These are phyloP conservation scores for Myiagra hebetior DNA, from an alignment of 2,113 vertebrate species.

Conservation along the genomic window DNA sequence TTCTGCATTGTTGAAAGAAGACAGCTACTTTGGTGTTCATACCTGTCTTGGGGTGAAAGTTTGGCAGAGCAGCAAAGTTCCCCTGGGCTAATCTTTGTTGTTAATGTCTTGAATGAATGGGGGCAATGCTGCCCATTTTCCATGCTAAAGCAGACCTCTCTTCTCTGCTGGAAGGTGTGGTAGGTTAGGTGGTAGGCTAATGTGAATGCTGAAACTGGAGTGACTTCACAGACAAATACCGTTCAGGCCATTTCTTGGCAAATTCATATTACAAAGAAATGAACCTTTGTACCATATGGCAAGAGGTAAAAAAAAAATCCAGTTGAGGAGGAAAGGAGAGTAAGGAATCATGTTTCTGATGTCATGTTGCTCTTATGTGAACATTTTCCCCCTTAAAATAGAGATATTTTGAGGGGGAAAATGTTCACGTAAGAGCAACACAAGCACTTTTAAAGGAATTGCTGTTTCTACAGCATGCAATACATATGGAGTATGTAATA, in stretches of 20 bases:
- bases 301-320: background rate
- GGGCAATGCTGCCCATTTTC: background rate
- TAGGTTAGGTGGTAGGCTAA: background rate
- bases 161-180: background rate
- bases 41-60: background rate
- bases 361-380: background rate
- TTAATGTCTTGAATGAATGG: accelerated
- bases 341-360: background rate
- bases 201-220: background rate
- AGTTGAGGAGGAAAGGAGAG: background rate
- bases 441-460: background rate
- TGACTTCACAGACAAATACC: background rate
- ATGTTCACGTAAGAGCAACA: too few relatives aligned
- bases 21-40: background rate
- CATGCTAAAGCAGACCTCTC: background rate
- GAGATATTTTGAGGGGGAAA: too few relatives aligned
- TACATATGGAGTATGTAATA: background rate
- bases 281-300: background rate
- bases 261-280: background rate
- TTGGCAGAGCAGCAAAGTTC: background rate
- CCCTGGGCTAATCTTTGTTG: accelerated
- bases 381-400: background rate
- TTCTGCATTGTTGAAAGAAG: background rate
- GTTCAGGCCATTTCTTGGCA: background rate
- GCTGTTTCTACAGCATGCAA: background rate